A percentile compares a stretch with the other conserved stretches of the same genome.
These are phyloP conservation scores for Drosophila differens DNA, from an alignment of 2,888 invertebrate species.

Conservation along the genomic window DNA sequence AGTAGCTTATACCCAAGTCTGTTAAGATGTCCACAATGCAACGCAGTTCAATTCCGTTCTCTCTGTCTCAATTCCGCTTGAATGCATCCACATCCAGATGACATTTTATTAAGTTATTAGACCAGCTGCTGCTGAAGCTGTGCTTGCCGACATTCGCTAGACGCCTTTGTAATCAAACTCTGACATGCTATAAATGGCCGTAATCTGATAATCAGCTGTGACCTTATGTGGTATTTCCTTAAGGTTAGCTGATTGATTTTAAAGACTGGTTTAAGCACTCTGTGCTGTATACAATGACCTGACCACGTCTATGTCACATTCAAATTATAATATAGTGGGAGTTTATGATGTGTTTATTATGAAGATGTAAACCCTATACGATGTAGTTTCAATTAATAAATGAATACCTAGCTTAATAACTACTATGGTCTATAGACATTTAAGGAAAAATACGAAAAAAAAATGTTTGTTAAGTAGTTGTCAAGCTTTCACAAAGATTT, in stretches of 20 bases:
- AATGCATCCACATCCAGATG: constrained; percentile 1
- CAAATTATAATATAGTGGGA: neutral
- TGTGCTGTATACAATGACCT: neutral
- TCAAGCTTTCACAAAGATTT: neutral
- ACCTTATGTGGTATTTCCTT: neutral
- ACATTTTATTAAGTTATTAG: constrained; percentile 9
- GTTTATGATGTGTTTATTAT: neutral
- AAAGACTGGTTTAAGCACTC: too few species aligned
- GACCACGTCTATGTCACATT: neutral
- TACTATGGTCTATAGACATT: neutral
- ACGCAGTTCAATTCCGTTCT: neutral
- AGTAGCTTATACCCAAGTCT: neutral
- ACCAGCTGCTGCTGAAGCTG: constrained; percentile 11
- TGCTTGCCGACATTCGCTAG: constrained; percentile 2
- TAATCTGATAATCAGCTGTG: constrained; percentile 2
- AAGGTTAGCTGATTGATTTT: constrained; percentile 1
- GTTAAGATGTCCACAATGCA: neutral
- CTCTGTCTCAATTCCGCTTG: constrained; percentile 29
- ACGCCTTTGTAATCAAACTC: constrained; percentile 27
- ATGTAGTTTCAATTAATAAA: neutral
- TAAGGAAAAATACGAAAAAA: neutral
- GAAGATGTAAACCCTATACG: neutral
- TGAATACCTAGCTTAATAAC: neutral
- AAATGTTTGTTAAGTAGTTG: neutral
- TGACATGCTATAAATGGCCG: constrained; percentile 10